phyloP scores from a whole-genome alignment of 1,140 invertebrate species.

The Cyrtorhinus lividipennis region DNA sequence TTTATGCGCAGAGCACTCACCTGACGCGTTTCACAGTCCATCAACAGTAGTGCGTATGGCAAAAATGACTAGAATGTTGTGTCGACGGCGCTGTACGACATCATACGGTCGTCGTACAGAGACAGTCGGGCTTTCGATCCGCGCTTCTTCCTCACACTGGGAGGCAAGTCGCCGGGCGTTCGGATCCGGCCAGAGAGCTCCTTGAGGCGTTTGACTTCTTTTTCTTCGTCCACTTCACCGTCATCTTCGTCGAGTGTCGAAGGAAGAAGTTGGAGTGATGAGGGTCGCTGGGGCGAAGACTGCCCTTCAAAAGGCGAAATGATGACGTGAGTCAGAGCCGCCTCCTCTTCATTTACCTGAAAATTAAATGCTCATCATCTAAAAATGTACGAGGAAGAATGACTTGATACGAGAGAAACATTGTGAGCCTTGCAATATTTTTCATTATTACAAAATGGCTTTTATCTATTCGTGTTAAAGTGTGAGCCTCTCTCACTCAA shows the following conservation, averaged over 20 bases:
- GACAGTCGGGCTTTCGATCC: constrained; percentile 48
- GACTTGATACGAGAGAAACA: too few species aligned
- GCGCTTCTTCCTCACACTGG: constrained; percentile 49
- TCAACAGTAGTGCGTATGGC: too few species aligned
- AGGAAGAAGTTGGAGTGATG: constrained; percentile 28
- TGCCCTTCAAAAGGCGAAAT: constrained; percentile 25
- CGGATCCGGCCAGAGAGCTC: constrained; percentile 61
- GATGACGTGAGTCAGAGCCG: constrained; percentile 27
- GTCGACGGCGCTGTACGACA: constrained; percentile 32
- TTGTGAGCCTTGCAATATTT: too few species aligned
- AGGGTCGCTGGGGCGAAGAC: constrained; percentile 27
- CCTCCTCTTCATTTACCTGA: constrained; percentile 4
- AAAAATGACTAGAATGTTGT: constrained; percentile 10
- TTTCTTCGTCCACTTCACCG: constrained; percentile 41
- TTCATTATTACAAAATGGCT: too few species aligned
- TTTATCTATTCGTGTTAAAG: too few species aligned
- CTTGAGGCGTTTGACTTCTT: constrained; percentile 42
- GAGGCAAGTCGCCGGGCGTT: constrained; percentile 64
- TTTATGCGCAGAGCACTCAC: too few species aligned
- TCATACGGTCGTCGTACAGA: constrained; percentile 73
- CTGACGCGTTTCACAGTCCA: too few species aligned
- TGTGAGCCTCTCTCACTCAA: too few species aligned
- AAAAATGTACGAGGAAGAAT: too few species aligned
- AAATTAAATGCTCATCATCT: too few species aligned
- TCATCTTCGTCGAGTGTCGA: constrained; percentile 26